Evolutionary conservation across 2,888 invertebrate genomes (phyloP).

Genomic region (Mycalesis mineus): DNA sequence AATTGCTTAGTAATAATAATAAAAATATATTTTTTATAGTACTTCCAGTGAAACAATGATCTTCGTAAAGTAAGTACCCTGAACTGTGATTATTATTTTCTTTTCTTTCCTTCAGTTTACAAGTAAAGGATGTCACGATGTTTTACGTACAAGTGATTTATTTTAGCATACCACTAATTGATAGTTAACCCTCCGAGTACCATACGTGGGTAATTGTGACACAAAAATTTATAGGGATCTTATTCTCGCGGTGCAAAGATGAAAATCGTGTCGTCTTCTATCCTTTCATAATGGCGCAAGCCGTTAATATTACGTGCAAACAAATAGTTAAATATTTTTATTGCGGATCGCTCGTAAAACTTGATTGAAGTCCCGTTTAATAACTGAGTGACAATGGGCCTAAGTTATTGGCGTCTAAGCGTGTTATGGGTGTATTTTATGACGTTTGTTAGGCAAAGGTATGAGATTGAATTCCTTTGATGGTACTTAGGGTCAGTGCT

Average conservation of each 20-base stretch:
- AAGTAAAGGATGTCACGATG: background rate
- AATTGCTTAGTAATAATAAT: no score
- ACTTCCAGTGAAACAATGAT: no score
- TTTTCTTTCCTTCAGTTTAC: no score
- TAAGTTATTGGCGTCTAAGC: constrained; percentile 48
- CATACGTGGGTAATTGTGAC: constrained; percentile 21
- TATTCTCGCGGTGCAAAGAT: constrained; percentile 31
- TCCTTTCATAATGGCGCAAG: constrained; percentile 38
- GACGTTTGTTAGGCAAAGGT: constrained; percentile 38
- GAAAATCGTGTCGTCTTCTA: constrained; percentile 33
- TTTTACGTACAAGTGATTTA: background rate
- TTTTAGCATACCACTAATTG: constrained; percentile 53
- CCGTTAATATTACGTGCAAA: constrained; percentile 73
- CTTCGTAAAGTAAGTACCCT: no score
- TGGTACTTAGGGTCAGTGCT: constrained; percentile 5
- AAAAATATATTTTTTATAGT: no score
- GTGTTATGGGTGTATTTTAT: constrained; percentile 42
- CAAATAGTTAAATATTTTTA: constrained; percentile 77
- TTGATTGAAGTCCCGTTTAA: constrained; percentile 70
- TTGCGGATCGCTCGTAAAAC: constrained; percentile 69
- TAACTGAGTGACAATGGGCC: constrained; percentile 45
- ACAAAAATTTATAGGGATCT: constrained; percentile 20
- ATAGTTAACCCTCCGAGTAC: constrained; percentile 39
- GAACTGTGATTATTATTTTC: no score
- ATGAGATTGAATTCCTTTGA: constrained; percentile 29